Conservation (phyloP, 2,797 vertebrate genomes). For the Neopelma chrysocephalum region DNA sequence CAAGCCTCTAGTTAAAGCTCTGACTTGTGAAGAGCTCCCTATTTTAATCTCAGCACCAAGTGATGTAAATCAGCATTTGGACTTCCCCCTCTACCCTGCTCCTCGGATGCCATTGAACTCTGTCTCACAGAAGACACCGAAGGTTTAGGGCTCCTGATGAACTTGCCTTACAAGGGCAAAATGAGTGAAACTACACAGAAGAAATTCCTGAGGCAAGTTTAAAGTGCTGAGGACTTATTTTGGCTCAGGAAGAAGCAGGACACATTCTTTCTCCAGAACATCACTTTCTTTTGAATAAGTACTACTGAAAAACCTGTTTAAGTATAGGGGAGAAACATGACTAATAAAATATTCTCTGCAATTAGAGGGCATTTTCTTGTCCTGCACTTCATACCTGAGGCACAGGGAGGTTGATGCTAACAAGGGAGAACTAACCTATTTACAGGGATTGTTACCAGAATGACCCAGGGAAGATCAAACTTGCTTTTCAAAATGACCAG, state of each 20-base stretch:
- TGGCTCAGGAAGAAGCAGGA: not conserved
- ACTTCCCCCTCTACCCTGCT: not conserved
- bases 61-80: not conserved
- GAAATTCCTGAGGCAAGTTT: not conserved
- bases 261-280: not conserved
- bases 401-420: not conserved
- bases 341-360: not conserved
- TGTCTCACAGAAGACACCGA: not conserved
- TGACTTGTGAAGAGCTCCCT: not conserved
- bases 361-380: not conserved
- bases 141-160: not conserved
- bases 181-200: not conserved
- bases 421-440: not conserved
- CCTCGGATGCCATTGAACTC: not conserved
- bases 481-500: not conserved
- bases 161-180: not conserved
- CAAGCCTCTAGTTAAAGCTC: not conserved
- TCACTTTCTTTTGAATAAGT: not conserved
- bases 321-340: not conserved
- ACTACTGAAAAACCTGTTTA: not conserved
- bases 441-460: not conserved
- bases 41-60: not conserved
- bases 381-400: not conserved
- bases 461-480: not conserved
- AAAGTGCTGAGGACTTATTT: not conserved